Evolutionary conservation across 2,113 vertebrate species (phyloP).

Genomic region (Oophaga pumilio): DNA sequence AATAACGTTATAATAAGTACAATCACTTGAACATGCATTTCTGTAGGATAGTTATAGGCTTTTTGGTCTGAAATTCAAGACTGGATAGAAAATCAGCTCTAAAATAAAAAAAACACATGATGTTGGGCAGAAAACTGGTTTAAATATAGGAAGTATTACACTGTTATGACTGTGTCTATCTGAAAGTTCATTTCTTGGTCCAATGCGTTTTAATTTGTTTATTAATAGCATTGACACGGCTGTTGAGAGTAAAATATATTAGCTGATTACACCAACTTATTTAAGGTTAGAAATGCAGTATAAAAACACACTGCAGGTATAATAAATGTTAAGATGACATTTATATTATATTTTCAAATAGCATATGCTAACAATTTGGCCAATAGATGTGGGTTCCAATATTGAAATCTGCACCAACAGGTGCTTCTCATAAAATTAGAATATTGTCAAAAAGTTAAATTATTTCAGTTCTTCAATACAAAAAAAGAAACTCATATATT

Average conservation of each 20-base stretch:
- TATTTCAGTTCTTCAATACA: too few relatives aligned
- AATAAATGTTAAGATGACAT: background rate
- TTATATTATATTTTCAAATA: too few relatives aligned
- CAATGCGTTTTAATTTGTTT: constrained; percentile 38
- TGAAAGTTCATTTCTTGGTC: constrained; percentile 33
- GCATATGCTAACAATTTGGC: too few relatives aligned
- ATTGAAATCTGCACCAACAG: too few relatives aligned
- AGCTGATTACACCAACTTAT: constrained; percentile 1
- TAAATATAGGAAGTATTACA: background rate
- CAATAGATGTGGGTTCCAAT: too few relatives aligned
- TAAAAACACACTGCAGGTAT: background rate
- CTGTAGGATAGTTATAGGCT: background rate
- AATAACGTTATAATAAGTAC: background rate
- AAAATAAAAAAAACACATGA: background rate
- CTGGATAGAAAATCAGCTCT: background rate
- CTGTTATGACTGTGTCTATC: background rate
- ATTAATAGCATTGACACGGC: constrained; percentile 17
- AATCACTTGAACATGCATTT: background rate
- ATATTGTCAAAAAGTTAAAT: too few relatives aligned
- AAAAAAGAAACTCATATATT: too few relatives aligned
- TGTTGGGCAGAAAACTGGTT: background rate
- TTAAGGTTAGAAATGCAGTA: constrained; percentile 1
- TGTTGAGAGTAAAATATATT: constrained; percentile 15
- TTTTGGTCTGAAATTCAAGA: background rate
- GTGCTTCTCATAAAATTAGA: too few relatives aligned